Conservation (phyloP, 1,140 invertebrate species). For the Triops cancriformis region DNA sequence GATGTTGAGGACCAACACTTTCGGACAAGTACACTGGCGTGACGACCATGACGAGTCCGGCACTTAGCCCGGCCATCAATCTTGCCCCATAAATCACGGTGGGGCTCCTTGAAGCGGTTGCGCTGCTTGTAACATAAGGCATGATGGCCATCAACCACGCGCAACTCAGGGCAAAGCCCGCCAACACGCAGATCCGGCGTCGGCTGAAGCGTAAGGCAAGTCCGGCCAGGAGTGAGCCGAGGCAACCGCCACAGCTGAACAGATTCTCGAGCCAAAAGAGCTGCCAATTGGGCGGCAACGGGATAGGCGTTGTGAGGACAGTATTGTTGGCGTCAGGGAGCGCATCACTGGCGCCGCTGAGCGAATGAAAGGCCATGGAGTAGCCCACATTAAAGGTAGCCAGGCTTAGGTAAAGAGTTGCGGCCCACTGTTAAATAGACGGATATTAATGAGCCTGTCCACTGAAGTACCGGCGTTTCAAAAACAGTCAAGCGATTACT, state of each 20-base stretch:
- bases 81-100: not conserved
- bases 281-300: not conserved
- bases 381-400: constrained; percentile 26
- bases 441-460: constrained; percentile 1
- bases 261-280: constrained; percentile 23
- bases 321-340: not conserved
- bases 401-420: constrained; percentile 13
- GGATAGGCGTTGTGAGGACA: not conserved
- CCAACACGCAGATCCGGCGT: constrained; percentile 15
- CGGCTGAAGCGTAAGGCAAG: constrained; percentile 18
- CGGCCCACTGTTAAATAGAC: constrained; percentile 16
- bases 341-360: constrained; percentile 13
- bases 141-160: constrained; percentile 24
- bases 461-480: not conserved
- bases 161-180: constrained; percentile 15
- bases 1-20: constrained; percentile 22
- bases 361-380: constrained; percentile 20
- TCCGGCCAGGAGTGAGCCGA: constrained; percentile 15
- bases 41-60: constrained; percentile 24
- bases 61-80: constrained; percentile 21
- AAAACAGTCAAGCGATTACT: not conserved
- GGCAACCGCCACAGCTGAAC: constrained; percentile 22
- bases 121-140: constrained; percentile 22
- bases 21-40: constrained; percentile 27
- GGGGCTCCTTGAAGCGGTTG: not conserved